A percentile compares a stretch with the other conserved stretches of the same genome.
Evolutionary conservation across 2,113 vertebrate species (phyloP).

Genomic region (Grallaria varia): DNA sequence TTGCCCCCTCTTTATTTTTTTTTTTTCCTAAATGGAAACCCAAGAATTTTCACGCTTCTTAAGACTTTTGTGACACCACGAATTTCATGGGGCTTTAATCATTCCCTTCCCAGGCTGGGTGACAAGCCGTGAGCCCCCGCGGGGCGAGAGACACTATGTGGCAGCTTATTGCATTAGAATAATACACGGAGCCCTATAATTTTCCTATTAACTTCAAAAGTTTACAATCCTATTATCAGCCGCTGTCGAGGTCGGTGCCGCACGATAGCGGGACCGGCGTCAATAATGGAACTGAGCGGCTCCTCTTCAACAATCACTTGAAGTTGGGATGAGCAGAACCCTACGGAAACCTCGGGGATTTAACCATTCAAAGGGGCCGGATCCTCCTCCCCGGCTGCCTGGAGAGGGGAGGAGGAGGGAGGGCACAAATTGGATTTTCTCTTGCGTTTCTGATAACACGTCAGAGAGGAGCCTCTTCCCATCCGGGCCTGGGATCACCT

Average conservation of each 20-base stretch:
- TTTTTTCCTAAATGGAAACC: background rate
- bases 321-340: background rate
- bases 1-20: background rate
- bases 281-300: background rate
- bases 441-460: background rate
- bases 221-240: slow-evolving; percentile 71
- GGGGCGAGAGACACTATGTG: slow-evolving; percentile 39
- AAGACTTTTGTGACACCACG: slow-evolving; percentile 63
- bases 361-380: background rate
- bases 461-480: background rate
- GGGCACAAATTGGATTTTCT: background rate
- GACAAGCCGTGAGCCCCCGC: slow-evolving; percentile 3
- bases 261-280: background rate
- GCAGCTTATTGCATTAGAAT: slow-evolving; percentile 46
- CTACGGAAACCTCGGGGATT: background rate
- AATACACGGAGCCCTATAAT: slow-evolving; percentile 11
- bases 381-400: background rate
- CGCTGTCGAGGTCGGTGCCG: background rate
- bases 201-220: slow-evolving; percentile 75
- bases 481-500: fast-evolving
- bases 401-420: background rate
- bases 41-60: slow-evolving; percentile 43
- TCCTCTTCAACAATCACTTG: background rate
- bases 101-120: slow-evolving; percentile 28
- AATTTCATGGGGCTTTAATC: slow-evolving; percentile 79